Evolutionary conservation across 2,113 vertebrate species (phyloP), one percentile per base, ranked within the genome.

Genomic region (Hystrix cristata): DNA sequence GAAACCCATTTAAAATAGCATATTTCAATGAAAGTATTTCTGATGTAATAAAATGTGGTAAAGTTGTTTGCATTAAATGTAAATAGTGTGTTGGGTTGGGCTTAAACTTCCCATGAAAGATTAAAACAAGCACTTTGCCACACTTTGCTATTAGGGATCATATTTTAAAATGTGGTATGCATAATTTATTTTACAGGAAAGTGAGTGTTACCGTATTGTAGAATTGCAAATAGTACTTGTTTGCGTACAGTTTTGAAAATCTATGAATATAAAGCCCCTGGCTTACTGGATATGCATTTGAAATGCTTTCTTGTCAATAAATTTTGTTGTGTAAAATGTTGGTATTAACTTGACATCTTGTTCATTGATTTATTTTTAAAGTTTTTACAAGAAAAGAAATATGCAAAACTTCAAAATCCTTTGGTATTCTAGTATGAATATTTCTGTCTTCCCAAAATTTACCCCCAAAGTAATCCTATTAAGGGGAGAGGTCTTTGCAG

Each of bases 21-120:
- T 23, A 80, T 90, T 96, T 96, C 80, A 95, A 19, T 87, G 46
- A 87, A 96, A 94, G 2, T 46, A 31, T 89, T 95, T 91, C 86
- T 78, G 83, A 38, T 46, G 87, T 21, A 91, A 92, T 59, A 65
- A 12, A 76, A 90, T 21, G 15, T 88, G 53, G 55, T 38, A 72
- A 34, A 67, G 46, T 23, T 53, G 48, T 96, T 89, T n/a, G 21
- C 43, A 31, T 18, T 94, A 55, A 88, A 94, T 65, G 38, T 86
- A 91, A 95, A 88, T 65, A 93, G 55, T 87, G 79, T 79, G 95
- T 89, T 23, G 74, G 43, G 34, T 62, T 74, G 65, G 46, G 60
- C 80, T 91, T 95, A 79, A 96, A 89, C 18, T 15, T 95, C 21
- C 18, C 19, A 38, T 62, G 72, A 69, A 91, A 93, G 53, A 72